These are phyloP conservation scores for Drosophila colorata DNA, from an alignment of 2,888 invertebrate species.

Conservation along the genomic window DNA sequence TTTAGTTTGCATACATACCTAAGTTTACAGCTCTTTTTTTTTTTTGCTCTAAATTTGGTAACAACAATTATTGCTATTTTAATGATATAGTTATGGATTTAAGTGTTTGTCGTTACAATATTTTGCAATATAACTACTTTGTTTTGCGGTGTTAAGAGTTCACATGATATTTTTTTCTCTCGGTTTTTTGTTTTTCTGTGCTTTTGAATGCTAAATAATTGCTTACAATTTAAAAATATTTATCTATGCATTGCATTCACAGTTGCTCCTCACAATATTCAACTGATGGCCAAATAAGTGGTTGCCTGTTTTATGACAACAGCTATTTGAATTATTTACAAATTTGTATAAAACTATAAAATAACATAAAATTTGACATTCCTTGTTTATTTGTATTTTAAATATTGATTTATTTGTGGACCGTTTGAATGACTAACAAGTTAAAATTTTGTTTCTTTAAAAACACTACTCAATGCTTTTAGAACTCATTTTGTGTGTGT, in stretches of 20 bases:
- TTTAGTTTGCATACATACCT: slow-evolving; percentile 27
- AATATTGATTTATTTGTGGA: slow-evolving; percentile 48
- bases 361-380: slow-evolving; percentile 39
- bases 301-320: slow-evolving; percentile 44
- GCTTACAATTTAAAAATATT: slow-evolving; percentile 56
- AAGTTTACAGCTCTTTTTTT: slow-evolving; percentile 36
- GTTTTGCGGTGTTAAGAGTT: slow-evolving; percentile 65
- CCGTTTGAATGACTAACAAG: slow-evolving; percentile 58
- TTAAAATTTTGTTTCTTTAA: slow-evolving; percentile 32
- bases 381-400: slow-evolving; percentile 35
- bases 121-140: slow-evolving; percentile 47
- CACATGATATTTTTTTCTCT: slow-evolving; percentile 45
- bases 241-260: slow-evolving; percentile 37
- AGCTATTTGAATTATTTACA: slow-evolving; percentile 56
- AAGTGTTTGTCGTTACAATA: slow-evolving; percentile 54
- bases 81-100: slow-evolving; percentile 64
- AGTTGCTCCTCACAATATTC: slow-evolving; percentile 43
- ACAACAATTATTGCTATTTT: slow-evolving; percentile 78
- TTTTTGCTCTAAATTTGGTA: slow-evolving; percentile 54
- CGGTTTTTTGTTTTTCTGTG: slow-evolving; percentile 14
- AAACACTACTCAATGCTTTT: slow-evolving; percentile 29
- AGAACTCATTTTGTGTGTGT: slow-evolving; percentile 12
- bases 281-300: slow-evolving; percentile 49
- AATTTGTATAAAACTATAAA: slow-evolving; percentile 49
- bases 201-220: slow-evolving; percentile 54